Percentiles rank a stretch among this genome's conserved stretches.
Conservation (phyloP, 35 echinoderm and acorn worm genomes). For the Nesometra sesokonis region DNA sequence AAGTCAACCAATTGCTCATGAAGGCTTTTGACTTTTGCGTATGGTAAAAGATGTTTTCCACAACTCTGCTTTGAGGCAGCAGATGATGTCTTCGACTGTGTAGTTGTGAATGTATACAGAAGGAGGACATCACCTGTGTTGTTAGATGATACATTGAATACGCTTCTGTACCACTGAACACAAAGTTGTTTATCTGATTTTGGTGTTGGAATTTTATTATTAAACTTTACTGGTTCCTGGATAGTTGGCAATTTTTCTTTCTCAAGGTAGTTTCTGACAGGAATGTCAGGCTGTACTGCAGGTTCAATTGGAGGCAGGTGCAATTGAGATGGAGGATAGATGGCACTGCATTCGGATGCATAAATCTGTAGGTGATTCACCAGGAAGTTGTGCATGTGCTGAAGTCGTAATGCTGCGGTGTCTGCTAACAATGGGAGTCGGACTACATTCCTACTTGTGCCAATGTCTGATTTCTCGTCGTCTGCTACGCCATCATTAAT, state of each 20-base stretch:
- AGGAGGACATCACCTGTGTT: slow-evolving; percentile 27
- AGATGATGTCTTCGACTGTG: slow-evolving; percentile 8
- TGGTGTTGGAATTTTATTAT: slow-evolving; percentile 22
- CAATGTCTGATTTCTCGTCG: slow-evolving; percentile 7
- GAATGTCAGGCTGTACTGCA: neutral
- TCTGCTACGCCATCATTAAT: slow-evolving; percentile 15
- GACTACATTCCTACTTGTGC: slow-evolving; percentile 55
- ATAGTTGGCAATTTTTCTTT: slow-evolving; percentile 1
- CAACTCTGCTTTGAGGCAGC: neutral
- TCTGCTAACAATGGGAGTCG: slow-evolving; percentile 60
- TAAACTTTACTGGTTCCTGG: slow-evolving; percentile 5
- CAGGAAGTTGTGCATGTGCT: slow-evolving; percentile 56
- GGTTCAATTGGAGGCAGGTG: slow-evolving; percentile 7
- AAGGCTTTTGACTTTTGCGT: slow-evolving; percentile 36
- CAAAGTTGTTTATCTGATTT: slow-evolving; percentile 59
- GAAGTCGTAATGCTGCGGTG: slow-evolving; percentile 39
- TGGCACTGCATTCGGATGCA: slow-evolving; percentile 40
- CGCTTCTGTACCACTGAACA: slow-evolving; percentile 70
- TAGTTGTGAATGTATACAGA: slow-evolving; percentile 48
- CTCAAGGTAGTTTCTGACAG: slow-evolving; percentile 14
- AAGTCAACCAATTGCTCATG: slow-evolving; percentile 60
- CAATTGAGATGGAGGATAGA: slow-evolving; percentile 44
- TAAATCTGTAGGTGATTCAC: slow-evolving; percentile 44
- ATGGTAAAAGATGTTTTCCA: neutral
- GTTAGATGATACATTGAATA: neutral